Base-by-base conservation (phyloP, 2,888 invertebrate genomes). In the Epirrhoe tristata region DNA sequence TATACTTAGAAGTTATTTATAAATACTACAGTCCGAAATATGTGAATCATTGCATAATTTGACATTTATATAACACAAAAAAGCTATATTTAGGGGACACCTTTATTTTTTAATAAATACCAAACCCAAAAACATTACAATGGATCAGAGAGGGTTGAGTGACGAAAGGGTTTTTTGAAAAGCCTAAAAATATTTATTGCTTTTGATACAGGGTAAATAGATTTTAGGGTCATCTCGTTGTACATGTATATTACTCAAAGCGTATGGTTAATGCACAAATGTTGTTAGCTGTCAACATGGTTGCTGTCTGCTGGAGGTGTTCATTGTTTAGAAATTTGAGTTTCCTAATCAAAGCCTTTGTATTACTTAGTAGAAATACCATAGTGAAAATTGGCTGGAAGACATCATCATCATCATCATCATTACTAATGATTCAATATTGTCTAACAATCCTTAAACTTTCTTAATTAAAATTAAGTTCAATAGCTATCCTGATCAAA, bases 201-300 rank as follows among this genome's bases (percentile, higher is more conserved):
- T 76, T 76, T 84, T 79, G 83, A 80, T 78, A 84, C 84, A 85
- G 79, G 81, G 83, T 85, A 87, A 87, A 87, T 86, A 82, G 83
- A 85, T 88, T 84, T 87, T 80, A 81, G 81, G 85, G 82, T 84
- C 79, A 77, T 80, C 74, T 72, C 79, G 75, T 36, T 39, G 36
- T 43, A 43, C 82, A 82, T 81, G 79, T 83, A 80, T 79, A 43
- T 52, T 32, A 50, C 46, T 59, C 12, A 54, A 17, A 50, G 51
- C 39, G 36, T n/a, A 32, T 83, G 71, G 80, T 78, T 85, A 86
- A 90, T 88, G 90, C 86, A 84, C 76, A 79, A 88, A 87, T 83
- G 83, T 73, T 89, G 88, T 90, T 74, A 80, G 77, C 82, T 85
- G 86, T 84, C 86, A 80, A 75, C 79, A 67, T 67, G 70, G 39